Evolutionary conservation across 1,140 invertebrate species (phyloP), one percentile per base, ranked within the genome.

Genomic region (Dolichoris vasculosae): DNA sequence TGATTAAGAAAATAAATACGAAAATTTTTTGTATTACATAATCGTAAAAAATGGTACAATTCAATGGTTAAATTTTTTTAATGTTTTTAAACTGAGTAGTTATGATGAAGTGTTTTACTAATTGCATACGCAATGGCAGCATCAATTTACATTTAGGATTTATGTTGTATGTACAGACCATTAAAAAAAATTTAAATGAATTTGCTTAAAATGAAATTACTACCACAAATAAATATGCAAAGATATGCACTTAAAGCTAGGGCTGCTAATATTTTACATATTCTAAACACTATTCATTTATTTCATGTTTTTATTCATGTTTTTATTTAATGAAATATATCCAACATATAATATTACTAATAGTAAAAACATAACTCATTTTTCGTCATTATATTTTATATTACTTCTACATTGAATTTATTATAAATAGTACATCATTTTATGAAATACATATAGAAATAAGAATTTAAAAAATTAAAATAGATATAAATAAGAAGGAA

Each of bases 1-100:
- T 59, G 26, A 59, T 59, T 55, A 55, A 55, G 17, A 55, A 17
- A 55, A 20, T 7, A 17, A 2, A 15, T 55, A 20, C 51, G 51
- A 55, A 55, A 55, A 9, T 59, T 59, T 51, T 59, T 59, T 59
- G 26, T 13, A 59, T 59, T 59, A 59, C 26, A 59, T 4, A 26
- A 59, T 59, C 9, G 55, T 59, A 59, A 26, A 73, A 38, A 20
- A 83, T 15, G 51, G 59, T 32, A 59, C 26, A 30, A 63, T n/a
- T n/a, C n/a, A n/a, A n/a, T n/a, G n/a, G n/a, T n/a, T n/a, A n/a
- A 15, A 63, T 75, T 83, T 73, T 75, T 75, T 20, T 59, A 73
- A 83, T 75, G 32, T 76, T 63, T 76, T 83, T 46, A 63, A 64
- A 48, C 71, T 71, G 3, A 11, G 20, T 83, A 59, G 73, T 35